Conservation (phyloP, 2,797 vertebrate genomes). For the Brachyrhaphis roseni region DNA sequence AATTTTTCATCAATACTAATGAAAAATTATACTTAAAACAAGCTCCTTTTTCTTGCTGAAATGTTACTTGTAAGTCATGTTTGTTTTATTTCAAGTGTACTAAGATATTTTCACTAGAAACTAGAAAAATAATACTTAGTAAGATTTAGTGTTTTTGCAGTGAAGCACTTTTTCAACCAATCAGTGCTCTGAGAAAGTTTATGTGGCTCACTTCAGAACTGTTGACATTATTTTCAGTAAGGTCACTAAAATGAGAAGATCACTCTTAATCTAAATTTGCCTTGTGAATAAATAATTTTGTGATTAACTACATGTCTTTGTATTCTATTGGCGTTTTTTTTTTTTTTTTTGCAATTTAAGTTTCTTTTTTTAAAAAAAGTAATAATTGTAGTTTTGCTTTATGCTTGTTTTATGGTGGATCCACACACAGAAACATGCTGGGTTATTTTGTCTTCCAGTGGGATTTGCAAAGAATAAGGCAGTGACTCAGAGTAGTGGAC, state of each 20-base stretch:
- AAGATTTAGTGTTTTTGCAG: too few species aligned
- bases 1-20: too few species aligned
- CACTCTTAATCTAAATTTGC: neutral
- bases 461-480: conserved; percentile 96
- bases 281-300: neutral
- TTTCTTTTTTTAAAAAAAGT: neutral
- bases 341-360: neutral
- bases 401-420: neutral
- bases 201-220: neutral
- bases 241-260: neutral
- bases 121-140: too few species aligned
- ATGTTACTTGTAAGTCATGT: too few species aligned
- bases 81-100: too few species aligned
- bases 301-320: neutral
- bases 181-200: neutral
- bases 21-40: too few species aligned
- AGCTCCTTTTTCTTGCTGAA: too few species aligned
- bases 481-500: conserved; percentile 87
- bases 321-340: neutral
- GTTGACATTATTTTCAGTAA: neutral
- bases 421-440: conserved; percentile 5
- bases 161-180: neutral
- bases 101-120: too few species aligned
- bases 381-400: neutral
- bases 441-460: conserved; percentile 80